phyloP scores from a whole-genome alignment of 1,140 invertebrate species.

The Zaprionus taronus region DNA sequence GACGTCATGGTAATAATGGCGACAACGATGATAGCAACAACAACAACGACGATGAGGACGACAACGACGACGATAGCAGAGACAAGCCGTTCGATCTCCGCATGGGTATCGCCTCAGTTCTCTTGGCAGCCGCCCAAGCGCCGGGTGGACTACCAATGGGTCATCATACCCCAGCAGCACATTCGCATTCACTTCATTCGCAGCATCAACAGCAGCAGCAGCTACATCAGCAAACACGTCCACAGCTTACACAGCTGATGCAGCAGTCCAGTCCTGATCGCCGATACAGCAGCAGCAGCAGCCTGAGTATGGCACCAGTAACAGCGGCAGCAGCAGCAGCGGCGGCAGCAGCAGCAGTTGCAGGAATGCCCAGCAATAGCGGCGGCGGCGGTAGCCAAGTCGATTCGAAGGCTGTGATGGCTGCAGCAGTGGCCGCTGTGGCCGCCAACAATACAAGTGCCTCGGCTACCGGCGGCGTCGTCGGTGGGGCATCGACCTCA shows the following conservation, averaged over 20 bases:
- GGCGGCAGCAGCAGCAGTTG: background rate
- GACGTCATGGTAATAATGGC: conserved; percentile 58
- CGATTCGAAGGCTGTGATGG: conserved; percentile 26
- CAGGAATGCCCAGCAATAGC: conserved; percentile 35
- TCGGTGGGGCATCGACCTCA: conserved; percentile 66
- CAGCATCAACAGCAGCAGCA: conserved; percentile 53
- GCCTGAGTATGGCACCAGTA: conserved; percentile 45
- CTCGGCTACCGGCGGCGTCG: conserved; percentile 31
- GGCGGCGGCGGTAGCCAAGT: conserved; percentile 23
- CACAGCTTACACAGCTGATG: conserved; percentile 43
- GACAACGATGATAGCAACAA: conserved; percentile 46
- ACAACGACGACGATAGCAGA: conserved; percentile 32
- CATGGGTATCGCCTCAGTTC: conserved; percentile 56
- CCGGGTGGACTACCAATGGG: conserved; percentile 39
- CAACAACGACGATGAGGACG: conserved; percentile 46
- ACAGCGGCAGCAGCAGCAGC: conserved; percentile 11
- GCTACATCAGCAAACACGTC: conserved; percentile 41
- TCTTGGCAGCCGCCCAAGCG: conserved; percentile 55
- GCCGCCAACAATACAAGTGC: conserved; percentile 53
- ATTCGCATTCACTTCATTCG: conserved; percentile 41
- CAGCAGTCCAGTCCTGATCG: conserved; percentile 54
- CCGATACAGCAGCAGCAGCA: conserved; percentile 70
- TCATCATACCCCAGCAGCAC: conserved; percentile 42
- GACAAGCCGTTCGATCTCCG: conserved; percentile 79
- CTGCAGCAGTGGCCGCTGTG: conserved; percentile 44